Percentiles rank a stretch among this genome's conserved stretches.
Conservation (phyloP, 2,888 invertebrate species). For the Amblyteles armatorius region DNA sequence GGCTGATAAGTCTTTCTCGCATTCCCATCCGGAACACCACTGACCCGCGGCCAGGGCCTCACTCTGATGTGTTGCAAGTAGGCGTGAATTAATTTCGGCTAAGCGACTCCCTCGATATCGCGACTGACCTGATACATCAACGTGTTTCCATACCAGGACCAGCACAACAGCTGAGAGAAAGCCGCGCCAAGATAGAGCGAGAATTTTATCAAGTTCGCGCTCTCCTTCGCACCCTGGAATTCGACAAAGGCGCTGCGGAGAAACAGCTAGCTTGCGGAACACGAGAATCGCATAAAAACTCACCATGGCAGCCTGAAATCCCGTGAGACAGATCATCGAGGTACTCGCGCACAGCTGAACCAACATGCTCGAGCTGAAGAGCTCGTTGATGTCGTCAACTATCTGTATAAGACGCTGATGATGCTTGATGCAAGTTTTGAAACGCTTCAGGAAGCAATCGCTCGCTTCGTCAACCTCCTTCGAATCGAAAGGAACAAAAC, state of each 20-base stretch:
- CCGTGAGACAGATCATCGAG: conserved; percentile 79
- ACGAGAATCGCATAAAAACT: not conserved
- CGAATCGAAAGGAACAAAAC: conserved; percentile 58
- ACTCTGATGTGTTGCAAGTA: conserved; percentile 50
- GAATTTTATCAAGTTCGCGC: conserved; percentile 73
- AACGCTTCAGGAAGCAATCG: conserved; percentile 65
- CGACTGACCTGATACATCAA: conserved; percentile 73
- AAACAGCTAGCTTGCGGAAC: not conserved
- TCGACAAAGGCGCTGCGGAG: not conserved
- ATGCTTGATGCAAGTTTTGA: conserved; percentile 71
- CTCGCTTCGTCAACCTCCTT: conserved; percentile 53
- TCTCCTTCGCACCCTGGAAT: conserved; percentile 73
- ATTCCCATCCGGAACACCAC: conserved; percentile 76
- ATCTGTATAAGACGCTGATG: conserved; percentile 74
- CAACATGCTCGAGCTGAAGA: conserved; percentile 75
- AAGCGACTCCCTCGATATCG: not conserved
- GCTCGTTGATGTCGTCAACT: conserved; percentile 73
- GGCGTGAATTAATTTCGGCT: not conserved
- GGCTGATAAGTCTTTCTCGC: conserved; percentile 58
- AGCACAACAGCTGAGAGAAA: conserved; percentile 74
- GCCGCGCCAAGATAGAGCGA: conserved; percentile 74
- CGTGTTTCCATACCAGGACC: conserved; percentile 78
- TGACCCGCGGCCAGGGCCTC: conserved; percentile 66
- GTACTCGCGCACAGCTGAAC: conserved; percentile 78
- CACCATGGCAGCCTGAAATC: conserved; percentile 78